Conservation (phyloP, 2,797 vertebrate species). For the Lates japonicus region DNA sequence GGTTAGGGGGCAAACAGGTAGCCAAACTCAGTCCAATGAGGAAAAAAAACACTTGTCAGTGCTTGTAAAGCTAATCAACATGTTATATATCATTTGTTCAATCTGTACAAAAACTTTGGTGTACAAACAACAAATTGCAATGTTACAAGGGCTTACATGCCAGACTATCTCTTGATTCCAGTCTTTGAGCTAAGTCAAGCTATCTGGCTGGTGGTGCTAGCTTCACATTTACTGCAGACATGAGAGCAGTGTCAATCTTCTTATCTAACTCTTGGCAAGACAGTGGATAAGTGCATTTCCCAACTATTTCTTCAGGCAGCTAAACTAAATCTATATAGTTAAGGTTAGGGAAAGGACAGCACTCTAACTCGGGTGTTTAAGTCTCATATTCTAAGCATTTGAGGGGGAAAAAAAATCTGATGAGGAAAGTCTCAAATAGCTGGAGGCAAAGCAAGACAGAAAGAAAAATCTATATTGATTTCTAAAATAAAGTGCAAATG, state of each 20-base stretch:
- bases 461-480: slow-evolving; percentile 46
- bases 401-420: not conserved
- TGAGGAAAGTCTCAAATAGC: slow-evolving; percentile 16
- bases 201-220: not conserved
- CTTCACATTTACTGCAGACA: not conserved
- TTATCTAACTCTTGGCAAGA: not conserved
- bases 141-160: not conserved
- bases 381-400: not conserved
- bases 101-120: not conserved
- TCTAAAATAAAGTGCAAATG: slow-evolving; percentile 39
- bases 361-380: not conserved
- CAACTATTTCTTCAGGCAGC: not conserved
- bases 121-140: not conserved
- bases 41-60: too few relatives aligned
- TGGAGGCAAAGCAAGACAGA: slow-evolving; percentile 18
- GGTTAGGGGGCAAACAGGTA: not conserved
- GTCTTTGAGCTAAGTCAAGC: not conserved
- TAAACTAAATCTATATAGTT: not conserved
- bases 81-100: not conserved
- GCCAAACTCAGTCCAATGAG: too few relatives aligned
- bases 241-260: not conserved
- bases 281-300: not conserved
- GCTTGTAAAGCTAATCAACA: not conserved
- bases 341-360: not conserved
- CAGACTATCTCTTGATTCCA: not conserved